phyloP scores from a whole-genome alignment of 2,888 invertebrate genomes.

The Mimumesa dahlbomi region DNA sequence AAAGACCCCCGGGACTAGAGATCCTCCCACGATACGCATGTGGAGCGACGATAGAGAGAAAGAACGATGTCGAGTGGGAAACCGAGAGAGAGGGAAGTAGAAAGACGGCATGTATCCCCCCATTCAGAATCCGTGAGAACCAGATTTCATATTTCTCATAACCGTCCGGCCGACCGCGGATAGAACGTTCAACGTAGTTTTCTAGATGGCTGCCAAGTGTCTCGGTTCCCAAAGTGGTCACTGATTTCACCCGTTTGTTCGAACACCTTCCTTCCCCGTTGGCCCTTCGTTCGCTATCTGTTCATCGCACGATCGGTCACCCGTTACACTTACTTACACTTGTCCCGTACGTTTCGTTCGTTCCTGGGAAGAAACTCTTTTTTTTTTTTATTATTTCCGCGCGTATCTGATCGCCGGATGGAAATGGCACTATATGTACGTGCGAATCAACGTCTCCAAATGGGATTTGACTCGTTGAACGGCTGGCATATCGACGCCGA shows the following conservation, averaged over 20 bases:
- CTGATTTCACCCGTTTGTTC: constrained; percentile 62
- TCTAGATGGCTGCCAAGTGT: constrained; percentile 34
- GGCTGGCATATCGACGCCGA: no score
- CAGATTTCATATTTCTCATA: constrained; percentile 80
- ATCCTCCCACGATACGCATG: constrained; percentile 82
- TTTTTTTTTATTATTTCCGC: not conserved
- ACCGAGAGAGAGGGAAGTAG: constrained; percentile 28
- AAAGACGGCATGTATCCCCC: constrained; percentile 51
- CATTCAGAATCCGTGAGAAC: constrained; percentile 80
- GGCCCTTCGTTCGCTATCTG: no score
- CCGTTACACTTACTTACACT: not conserved
- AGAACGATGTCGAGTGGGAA: constrained; percentile 45
- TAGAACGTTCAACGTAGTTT: constrained; percentile 50
- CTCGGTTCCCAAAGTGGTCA: constrained; percentile 50
- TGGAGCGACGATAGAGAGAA: constrained; percentile 72
- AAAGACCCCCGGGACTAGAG: constrained; percentile 78
- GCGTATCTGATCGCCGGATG: constrained; percentile 22
- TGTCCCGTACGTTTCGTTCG: not conserved
- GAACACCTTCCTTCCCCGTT: not conserved
- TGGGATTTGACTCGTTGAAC: no score
- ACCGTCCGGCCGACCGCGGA: constrained; percentile 65
- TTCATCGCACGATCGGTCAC: no score
- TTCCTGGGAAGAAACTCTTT: constrained; percentile 30
- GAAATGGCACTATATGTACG: not conserved
- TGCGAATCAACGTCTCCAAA: not conserved